phyloP scores from a whole-genome alignment of 2,888 invertebrate species.

The Euphydryas editha region DNA sequence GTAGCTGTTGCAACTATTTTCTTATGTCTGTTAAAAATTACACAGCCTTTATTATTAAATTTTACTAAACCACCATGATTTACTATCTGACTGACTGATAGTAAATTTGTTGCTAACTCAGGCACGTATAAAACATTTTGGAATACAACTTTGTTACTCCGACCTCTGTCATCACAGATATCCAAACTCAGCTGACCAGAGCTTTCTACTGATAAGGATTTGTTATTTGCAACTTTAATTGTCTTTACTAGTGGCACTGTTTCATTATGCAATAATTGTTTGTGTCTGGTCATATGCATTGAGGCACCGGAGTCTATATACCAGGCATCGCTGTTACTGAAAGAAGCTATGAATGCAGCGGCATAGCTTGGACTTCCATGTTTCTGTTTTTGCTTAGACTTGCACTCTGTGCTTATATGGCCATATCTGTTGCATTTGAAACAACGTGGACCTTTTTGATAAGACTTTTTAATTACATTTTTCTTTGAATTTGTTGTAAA shows the following conservation, averaged over 20 bases:
- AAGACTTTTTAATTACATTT: slow-evolving; percentile 12
- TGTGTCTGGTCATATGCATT: not conserved
- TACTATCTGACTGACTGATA: slow-evolving; percentile 37
- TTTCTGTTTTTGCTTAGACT: no score
- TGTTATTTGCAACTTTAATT: slow-evolving; percentile 35
- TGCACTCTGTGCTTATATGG: no score
- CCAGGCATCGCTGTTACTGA: not conserved
- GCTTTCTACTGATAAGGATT: slow-evolving; percentile 24
- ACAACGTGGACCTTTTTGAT: no score
- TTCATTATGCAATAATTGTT: slow-evolving; percentile 13
- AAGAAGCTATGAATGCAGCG: not conserved
- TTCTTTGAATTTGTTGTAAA: slow-evolving; percentile 10
- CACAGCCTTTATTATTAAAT: not conserved
- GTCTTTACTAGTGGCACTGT: slow-evolving; percentile 26
- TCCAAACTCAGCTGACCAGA: slow-evolving; percentile 21
- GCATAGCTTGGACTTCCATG: not conserved
- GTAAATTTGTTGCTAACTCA: slow-evolving; percentile 13
- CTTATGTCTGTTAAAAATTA: not conserved
- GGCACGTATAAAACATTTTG: slow-evolving; percentile 39
- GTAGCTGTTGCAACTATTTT: slow-evolving; percentile 28
- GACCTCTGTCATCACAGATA: slow-evolving; percentile 17
- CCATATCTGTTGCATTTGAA: no score
- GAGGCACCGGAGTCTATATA: no score
- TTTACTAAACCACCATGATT: slow-evolving; percentile 21
- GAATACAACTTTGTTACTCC: slow-evolving; percentile 19